Evolutionary conservation across 2,888 invertebrate species (phyloP), one percentile per base, ranked within the genome.

Genomic region (Macrophya annulata): DNA sequence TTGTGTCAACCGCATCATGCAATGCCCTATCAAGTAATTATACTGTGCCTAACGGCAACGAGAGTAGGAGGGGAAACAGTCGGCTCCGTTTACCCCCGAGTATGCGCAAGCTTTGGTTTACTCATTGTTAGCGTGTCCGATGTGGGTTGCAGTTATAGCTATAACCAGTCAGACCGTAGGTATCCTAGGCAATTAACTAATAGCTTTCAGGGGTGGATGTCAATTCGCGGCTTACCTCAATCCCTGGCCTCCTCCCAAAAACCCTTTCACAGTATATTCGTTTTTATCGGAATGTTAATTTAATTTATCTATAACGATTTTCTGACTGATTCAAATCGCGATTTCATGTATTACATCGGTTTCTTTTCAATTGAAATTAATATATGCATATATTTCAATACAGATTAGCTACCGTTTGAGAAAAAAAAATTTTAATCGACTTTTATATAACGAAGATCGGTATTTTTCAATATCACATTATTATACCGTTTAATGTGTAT

Each of bases 41-140:
- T 31, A 31, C 77, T 17, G 31, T 31, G 74, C 21, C 45, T 48
- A n/a, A 72, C 72, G n/a, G 55, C 55, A 55, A n/a, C 55, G 55
- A 55, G 55, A n/a, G 55, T 55, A 43, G 72, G 72, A 72, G 43
- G 76, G 25, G 76, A 25, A 76, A 45, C 15, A 77, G 55, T 77
- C 77, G 31, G 48, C 37, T 74, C 43, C 72, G 72, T 74, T 74
- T 74, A 71, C 37, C 1, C 71, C 43, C 72, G 40, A 43, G 72
- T 40, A 72, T 76, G 77, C 77, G 77, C 77, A 77, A 77, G 77
- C 77, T 77, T 77, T 31, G 40, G 21, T 74, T 74, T 45, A 45
- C 51, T 77, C 77, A 77, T 77, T 77, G 77, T 55, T 77, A 77
- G 77, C 77, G 77, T 77, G 77, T 77, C 51, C 9, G 77, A 77